Percentiles rank a stretch among this genome's conserved stretches.
phyloP scores from a whole-genome alignment of 2,888 invertebrate species.

The Dysmachus trigonus region DNA sequence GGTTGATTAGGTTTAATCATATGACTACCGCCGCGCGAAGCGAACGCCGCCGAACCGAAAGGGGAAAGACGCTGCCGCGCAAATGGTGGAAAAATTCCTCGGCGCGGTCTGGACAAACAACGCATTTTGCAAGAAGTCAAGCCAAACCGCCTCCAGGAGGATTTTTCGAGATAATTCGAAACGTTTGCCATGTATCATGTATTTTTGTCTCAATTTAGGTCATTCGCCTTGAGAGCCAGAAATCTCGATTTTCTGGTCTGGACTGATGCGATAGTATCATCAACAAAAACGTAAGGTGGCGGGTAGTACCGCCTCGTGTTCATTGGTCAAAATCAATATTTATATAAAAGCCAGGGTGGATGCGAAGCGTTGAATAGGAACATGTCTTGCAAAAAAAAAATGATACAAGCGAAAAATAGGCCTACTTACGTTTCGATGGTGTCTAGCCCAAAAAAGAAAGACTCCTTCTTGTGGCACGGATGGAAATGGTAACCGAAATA shows the following conservation, averaged over 20 bases:
- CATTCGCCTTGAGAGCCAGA: neutral
- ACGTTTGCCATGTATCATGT: neutral
- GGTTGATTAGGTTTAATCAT: conserved; percentile 3
- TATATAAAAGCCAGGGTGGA: neutral
- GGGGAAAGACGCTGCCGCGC: neutral
- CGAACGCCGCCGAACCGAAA: neutral
- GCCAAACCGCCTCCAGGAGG: neutral
- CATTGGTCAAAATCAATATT: conserved; percentile 25
- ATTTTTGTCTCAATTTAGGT: neutral
- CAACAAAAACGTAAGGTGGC: neutral
- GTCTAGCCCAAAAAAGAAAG: neutral
- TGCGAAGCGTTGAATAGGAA: neutral
- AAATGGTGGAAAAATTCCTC: neutral
- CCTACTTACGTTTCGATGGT: neutral
- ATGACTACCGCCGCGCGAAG: neutral
- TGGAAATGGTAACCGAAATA: neutral
- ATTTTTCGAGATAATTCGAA: neutral
- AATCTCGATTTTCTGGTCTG: neutral
- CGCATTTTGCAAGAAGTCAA: neutral
- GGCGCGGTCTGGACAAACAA: neutral
- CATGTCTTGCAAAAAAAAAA: neutral
- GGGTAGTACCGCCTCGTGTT: neutral
- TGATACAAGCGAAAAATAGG: neutral
- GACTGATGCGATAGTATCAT: neutral
- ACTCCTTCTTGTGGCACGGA: neutral